Conservation (phyloP, 2,888 invertebrate genomes). For the Eupithecia tripunctaria region DNA sequence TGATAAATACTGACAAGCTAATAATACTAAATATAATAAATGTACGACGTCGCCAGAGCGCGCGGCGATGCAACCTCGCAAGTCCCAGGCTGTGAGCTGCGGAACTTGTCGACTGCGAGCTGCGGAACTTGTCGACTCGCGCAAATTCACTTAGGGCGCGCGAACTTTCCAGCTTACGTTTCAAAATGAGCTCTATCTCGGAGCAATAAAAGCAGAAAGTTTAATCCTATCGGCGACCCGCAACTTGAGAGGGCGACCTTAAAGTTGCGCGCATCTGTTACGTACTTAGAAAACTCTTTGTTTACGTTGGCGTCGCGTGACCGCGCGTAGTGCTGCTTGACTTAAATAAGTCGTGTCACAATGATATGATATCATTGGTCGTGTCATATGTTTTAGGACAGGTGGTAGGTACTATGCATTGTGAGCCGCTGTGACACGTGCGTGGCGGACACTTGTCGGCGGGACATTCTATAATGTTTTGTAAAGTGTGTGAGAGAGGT, state of each 20-base stretch:
- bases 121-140: constrained; percentile 21
- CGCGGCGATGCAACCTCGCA: background rate
- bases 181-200: constrained; percentile 27
- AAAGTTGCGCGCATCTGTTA: constrained; percentile 40
- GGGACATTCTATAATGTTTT: too few species aligned
- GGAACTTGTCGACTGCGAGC: constrained; percentile 13
- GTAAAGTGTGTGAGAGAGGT: too few species aligned
- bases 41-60: background rate
- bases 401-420: too few species aligned
- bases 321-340: too few species aligned
- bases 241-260: constrained; percentile 26
- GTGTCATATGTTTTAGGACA: background rate
- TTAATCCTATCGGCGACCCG: constrained; percentile 5
- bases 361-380: too few species aligned
- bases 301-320: constrained; percentile 22
- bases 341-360: too few species aligned
- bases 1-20: background rate
- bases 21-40: too few species aligned
- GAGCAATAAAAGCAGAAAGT: constrained; percentile 20
- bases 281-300: constrained; percentile 33
- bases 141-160: constrained; percentile 34
- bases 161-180: background rate
- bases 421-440: too few species aligned
- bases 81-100: too few species aligned
- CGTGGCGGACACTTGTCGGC: too few species aligned